Percentiles rank a stretch among this genome's conserved stretches.
Evolutionary conservation across 35 echinoderm and acorn worm genomes (phyloP).

Genomic region (Heliocidaris erythrogramma): DNA sequence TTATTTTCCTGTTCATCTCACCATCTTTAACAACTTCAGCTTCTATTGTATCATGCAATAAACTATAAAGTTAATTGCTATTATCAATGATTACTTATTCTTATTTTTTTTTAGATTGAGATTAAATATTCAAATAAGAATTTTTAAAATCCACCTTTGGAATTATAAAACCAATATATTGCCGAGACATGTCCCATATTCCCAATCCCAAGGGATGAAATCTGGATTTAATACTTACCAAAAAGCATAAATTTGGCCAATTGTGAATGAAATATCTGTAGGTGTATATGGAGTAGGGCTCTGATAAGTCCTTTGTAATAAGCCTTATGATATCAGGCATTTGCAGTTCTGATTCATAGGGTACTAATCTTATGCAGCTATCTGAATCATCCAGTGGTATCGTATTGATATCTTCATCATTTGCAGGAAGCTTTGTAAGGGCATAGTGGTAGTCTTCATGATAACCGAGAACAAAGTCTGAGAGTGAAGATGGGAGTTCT

Average conservation of each 20-base stretch:
- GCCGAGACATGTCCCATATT: background rate
- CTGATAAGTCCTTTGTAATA: constrained; percentile 98
- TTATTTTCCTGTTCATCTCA: too few species aligned
- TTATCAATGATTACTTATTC: too few species aligned
- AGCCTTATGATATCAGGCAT: constrained; percentile 97
- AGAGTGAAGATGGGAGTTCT: constrained; percentile 75
- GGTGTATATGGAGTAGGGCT: constrained; percentile 99
- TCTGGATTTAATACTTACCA: constrained; percentile 75
- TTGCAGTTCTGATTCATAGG: constrained; percentile 96
- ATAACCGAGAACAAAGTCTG: constrained; percentile 89
- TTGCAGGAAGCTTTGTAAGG: constrained; percentile 65
- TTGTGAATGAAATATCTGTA: constrained; percentile 99
- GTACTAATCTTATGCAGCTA: constrained; percentile 62
- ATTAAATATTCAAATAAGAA: too few species aligned
- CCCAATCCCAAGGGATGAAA: background rate
- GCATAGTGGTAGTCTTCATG: constrained; percentile 60
- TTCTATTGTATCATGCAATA: too few species aligned
- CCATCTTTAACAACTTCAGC: too few species aligned
- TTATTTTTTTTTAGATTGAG: too few species aligned
- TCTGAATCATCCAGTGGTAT: constrained; percentile 63
- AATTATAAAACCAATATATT: background rate
- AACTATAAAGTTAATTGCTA: too few species aligned
- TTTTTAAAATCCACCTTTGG: too few species aligned
- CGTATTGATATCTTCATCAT: constrained; percentile 82
- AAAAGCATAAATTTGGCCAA: constrained; percentile 96